Evolutionary conservation across 1,140 invertebrate species (phyloP).

Genomic region (Periplaneta americana): DNA sequence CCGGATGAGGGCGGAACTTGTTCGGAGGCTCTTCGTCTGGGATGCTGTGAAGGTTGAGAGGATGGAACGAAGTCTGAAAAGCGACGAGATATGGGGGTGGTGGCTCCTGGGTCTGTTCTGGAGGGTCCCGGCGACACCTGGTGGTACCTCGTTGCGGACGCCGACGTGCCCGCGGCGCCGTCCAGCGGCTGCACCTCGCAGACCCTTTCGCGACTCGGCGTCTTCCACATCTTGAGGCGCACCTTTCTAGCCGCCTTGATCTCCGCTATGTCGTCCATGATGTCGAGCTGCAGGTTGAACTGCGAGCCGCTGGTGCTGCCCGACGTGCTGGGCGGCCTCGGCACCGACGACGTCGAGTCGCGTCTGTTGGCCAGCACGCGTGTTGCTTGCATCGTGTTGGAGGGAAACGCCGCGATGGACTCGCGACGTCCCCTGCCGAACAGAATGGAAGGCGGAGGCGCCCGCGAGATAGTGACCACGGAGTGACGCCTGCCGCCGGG

Average conservation of each 20-base stretch:
- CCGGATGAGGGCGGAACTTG: conserved; percentile 34
- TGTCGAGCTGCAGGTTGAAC: conserved; percentile 76
- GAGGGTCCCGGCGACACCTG: neutral
- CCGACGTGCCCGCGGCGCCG: conserved; percentile 49
- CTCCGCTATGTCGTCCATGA: conserved; percentile 74
- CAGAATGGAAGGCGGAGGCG: conserved; percentile 53
- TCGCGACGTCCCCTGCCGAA: conserved; percentile 71
- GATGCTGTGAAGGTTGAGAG: conserved; percentile 42
- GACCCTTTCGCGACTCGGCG: conserved; percentile 59
- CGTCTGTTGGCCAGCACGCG: conserved; percentile 27
- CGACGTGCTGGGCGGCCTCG: conserved; percentile 16
- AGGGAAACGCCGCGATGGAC: conserved; percentile 69
- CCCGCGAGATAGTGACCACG: conserved; percentile 72
- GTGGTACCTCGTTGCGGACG: conserved; percentile 46
- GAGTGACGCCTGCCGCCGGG: conserved; percentile 72
- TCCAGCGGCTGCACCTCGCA: conserved; percentile 74
- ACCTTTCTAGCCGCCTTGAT: conserved; percentile 67
- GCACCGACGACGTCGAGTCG: conserved; percentile 39
- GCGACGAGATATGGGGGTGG: conserved; percentile 29
- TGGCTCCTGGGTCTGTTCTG: neutral
- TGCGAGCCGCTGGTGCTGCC: conserved; percentile 57
- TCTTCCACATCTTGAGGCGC: conserved; percentile 75
- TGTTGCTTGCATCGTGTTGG: conserved; percentile 32
- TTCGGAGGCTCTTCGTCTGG: conserved; percentile 56
- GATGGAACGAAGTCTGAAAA: conserved; percentile 65